phyloP scores from a whole-genome alignment of 2,113 vertebrate species.

The Abramis brama region DNA sequence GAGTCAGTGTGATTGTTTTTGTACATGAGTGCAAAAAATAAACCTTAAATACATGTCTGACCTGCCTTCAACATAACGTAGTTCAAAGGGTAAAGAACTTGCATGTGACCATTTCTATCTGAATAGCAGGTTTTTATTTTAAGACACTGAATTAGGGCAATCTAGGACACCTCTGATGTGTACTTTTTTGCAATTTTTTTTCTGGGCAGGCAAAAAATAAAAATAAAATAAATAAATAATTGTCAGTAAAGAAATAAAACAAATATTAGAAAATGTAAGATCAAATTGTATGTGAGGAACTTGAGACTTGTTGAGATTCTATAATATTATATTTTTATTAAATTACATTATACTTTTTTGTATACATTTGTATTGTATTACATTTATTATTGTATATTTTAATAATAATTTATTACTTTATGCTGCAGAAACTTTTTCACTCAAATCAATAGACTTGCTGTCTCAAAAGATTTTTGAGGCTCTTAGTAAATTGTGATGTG shows the following conservation, averaged over 20 bases:
- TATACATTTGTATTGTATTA: too few relatives aligned
- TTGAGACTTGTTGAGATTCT: not conserved
- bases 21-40: constrained; percentile 24
- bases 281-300: too few relatives aligned
- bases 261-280: not conserved
- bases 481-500: not conserved
- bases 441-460: not conserved
- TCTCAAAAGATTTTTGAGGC: not conserved
- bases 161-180: not conserved
- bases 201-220: not conserved
- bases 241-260: not conserved
- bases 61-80: not conserved
- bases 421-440: not conserved
- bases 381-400: not conserved
- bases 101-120: constrained; percentile 11
- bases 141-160: not conserved
- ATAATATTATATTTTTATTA: not conserved
- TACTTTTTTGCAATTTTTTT: not conserved
- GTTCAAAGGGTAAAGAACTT: constrained; percentile 16
- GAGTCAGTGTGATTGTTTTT: constrained; percentile 20
- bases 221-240: not conserved
- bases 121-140: not conserved
- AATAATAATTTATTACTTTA: not conserved
- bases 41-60: constrained; percentile 33
- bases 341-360: not conserved